Conservation (phyloP, 2,888 invertebrate genomes). For the Sipunculus nudus region DNA sequence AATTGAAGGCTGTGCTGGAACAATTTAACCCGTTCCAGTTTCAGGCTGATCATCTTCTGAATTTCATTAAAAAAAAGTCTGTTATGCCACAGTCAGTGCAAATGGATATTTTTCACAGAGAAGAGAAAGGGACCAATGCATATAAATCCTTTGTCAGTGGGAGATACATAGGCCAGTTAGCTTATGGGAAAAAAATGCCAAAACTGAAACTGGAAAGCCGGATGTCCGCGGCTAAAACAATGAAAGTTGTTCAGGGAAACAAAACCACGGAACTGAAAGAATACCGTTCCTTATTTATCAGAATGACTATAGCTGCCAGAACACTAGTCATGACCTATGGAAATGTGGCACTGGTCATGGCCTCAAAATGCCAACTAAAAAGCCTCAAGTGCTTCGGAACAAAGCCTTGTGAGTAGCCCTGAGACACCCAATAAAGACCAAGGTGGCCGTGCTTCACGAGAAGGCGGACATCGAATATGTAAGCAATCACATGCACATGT, state of each 20-base stretch:
- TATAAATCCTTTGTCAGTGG: too few relatives aligned
- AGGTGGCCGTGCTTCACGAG: too few relatives aligned
- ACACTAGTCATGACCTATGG: too few relatives aligned
- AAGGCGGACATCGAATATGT: too few relatives aligned
- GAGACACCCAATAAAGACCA: too few relatives aligned
- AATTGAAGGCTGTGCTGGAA: neutral
- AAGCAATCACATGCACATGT: too few relatives aligned
- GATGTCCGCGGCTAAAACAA: slow-evolving; percentile 9
- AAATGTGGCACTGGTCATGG: too few relatives aligned
- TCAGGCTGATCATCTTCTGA: slow-evolving; percentile 3
- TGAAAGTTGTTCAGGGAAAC: neutral
- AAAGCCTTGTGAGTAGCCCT: too few relatives aligned
- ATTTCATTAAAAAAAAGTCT: slow-evolving; percentile 16
- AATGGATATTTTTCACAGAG: slow-evolving; percentile 6
- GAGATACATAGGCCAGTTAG: too few relatives aligned
- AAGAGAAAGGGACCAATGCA: too few relatives aligned
- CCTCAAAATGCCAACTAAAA: too few relatives aligned
- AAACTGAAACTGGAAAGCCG: slow-evolving; percentile 8
- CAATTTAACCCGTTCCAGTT: neutral
- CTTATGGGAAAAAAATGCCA: slow-evolving; percentile 16
- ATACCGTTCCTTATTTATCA: slow-evolving; percentile 5
- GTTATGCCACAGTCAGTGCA: slow-evolving; percentile 9
- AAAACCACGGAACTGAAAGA: slow-evolving; percentile 7
- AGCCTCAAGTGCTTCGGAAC: too few relatives aligned
- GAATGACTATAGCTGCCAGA: slow-evolving; percentile 11